These are phyloP conservation scores for Linurgus olivaceus DNA, from an alignment of 2,797 vertebrate genomes.

Conservation along the genomic window DNA sequence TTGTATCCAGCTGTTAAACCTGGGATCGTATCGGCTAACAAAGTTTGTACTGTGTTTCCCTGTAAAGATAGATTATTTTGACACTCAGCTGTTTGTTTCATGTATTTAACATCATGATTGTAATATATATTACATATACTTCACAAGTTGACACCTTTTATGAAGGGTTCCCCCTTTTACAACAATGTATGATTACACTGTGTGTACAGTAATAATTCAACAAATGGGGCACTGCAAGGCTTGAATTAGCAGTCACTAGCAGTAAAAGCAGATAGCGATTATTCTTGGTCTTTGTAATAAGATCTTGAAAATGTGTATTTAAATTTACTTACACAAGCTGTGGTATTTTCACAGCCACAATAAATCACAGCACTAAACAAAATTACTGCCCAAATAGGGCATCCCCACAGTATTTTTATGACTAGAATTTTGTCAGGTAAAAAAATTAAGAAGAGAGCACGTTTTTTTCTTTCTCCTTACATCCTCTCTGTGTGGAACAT, in stretches of 20 bases:
- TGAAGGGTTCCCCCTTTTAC: constrained; percentile 52
- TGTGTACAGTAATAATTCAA: constrained; percentile 63
- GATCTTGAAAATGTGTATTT: constrained; percentile 31
- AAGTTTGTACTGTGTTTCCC: constrained; percentile 99
- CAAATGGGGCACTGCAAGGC: constrained; percentile 51
- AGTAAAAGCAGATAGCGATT: constrained; percentile 42
- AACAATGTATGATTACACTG: constrained; percentile 40
- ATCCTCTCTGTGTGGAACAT: neutral
- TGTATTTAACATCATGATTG: constrained; percentile 60
- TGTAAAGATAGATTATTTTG: constrained; percentile 79
- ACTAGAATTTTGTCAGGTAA: neutral
- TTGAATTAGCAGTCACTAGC: constrained; percentile 47
- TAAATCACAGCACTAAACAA: constrained; percentile 33
- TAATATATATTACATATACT: constrained; percentile 51
- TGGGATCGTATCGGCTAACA: constrained; percentile 97
- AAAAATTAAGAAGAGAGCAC: neutral
- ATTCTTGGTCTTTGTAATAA: constrained; percentile 42
- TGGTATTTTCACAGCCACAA: constrained; percentile 5
- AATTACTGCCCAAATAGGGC: constrained; percentile 4
- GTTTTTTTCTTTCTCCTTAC: neutral
- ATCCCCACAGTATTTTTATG: neutral
- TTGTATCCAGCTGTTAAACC: constrained; percentile 99
- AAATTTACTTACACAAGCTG: constrained; percentile 34
- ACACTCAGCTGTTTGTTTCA: constrained; percentile 70
- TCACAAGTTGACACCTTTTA: constrained; percentile 50